A percentile compares a stretch with the other conserved stretches of the same genome.
Conservation (phyloP, 2,888 invertebrate genomes). For the Eupithecia centaureata region DNA sequence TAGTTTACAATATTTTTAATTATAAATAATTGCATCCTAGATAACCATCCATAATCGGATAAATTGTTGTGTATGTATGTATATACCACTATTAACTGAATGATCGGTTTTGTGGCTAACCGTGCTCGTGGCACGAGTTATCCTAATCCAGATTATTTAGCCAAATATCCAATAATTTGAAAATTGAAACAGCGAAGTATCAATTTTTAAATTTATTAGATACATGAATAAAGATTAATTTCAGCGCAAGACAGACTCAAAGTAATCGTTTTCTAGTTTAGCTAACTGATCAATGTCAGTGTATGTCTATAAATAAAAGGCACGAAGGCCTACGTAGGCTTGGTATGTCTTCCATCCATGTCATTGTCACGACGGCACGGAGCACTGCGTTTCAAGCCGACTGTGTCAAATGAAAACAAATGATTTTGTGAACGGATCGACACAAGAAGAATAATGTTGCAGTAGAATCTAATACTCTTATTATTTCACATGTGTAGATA, state of each 20-base stretch:
- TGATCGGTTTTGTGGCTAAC: slow-evolving; percentile 9
- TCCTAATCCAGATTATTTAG: background rate
- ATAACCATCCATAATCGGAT: too few species aligned
- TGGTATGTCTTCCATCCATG: slow-evolving; percentile 30
- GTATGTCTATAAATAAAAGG: slow-evolving; percentile 27
- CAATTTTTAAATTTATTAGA: background rate
- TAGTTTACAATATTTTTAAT: too few species aligned
- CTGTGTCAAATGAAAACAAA: slow-evolving; percentile 76
- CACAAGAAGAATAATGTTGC: slow-evolving; percentile 33
- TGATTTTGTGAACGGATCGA: slow-evolving; percentile 58
- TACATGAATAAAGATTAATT: background rate
- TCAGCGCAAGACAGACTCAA: background rate
- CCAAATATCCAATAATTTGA: background rate
- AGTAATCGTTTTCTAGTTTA: slow-evolving; percentile 6
- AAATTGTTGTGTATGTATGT: background rate
- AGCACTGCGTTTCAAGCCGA: slow-evolving; percentile 51
- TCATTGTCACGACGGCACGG: slow-evolving; percentile 43
- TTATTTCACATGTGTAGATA: background rate
- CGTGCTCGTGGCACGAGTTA: background rate
- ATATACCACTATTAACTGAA: background rate
- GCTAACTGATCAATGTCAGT: slow-evolving; percentile 20
- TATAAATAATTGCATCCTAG: background rate
- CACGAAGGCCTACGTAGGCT: slow-evolving; percentile 25
- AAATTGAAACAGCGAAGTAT: too few species aligned
- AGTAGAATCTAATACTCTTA: background rate